phyloP scores from a whole-genome alignment of 2,113 vertebrate species.

The Paratilapia polleni region DNA sequence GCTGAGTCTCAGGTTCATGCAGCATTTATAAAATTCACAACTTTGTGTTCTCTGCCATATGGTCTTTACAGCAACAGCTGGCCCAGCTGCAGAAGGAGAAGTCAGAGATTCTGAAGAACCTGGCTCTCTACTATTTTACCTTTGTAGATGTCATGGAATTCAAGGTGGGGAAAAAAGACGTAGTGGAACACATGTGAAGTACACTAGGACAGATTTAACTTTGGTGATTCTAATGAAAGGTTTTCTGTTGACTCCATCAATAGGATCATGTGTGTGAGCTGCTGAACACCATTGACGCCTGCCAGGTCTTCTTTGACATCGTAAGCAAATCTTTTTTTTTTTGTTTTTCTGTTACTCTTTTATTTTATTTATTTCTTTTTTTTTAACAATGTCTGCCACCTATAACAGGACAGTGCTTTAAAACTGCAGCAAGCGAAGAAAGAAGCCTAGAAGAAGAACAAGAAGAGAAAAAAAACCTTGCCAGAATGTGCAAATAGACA shows the following conservation, averaged over 20 bases:
- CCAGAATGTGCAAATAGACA: neutral
- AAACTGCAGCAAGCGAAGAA: neutral
- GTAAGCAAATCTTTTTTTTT: conserved; percentile 81
- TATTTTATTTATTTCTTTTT: no score
- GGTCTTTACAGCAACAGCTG: conserved; percentile 95
- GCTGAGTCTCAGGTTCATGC: neutral
- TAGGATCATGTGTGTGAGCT: conserved; percentile 99
- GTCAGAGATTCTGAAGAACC: conserved; percentile 98
- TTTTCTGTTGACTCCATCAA: neutral
- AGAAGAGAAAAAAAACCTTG: neutral
- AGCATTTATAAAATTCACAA: neutral
- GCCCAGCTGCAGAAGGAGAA: conserved; percentile 99
- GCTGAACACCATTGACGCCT: conserved; percentile 96
- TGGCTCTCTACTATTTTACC: conserved; percentile 98
- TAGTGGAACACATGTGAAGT: fast-evolving
- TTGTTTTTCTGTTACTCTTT: neutral
- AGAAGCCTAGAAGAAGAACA: no score
- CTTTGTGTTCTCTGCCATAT: conserved; percentile 8
- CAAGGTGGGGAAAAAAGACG: conserved; percentile 83
- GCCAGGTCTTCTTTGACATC: conserved; percentile 99
- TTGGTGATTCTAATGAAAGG: neutral
- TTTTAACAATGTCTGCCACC: neutral
- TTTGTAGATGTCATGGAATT: conserved; percentile 99
- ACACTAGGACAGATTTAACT: neutral
- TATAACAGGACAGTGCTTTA: neutral